Conservation (phyloP, 2,797 vertebrate genomes). For the Acomys russatus region DNA sequence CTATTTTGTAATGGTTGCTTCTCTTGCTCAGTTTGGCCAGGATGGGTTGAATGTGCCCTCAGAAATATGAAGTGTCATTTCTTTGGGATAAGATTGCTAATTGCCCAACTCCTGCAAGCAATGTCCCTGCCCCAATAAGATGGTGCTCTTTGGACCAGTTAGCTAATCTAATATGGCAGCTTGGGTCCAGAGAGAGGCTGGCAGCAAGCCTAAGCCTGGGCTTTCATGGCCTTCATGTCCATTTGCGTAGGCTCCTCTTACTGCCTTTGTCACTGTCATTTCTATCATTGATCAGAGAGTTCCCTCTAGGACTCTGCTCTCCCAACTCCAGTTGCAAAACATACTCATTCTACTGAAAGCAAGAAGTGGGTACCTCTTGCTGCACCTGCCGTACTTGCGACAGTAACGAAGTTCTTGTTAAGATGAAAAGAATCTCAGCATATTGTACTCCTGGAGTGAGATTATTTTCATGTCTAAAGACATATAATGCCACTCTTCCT, state of each 20-base stretch:
- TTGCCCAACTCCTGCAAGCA: background rate
- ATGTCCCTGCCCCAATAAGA: background rate
- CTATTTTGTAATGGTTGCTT: background rate
- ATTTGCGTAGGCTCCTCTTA: background rate
- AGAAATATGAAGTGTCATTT: background rate
- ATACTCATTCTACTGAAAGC: background rate
- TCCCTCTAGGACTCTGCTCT: background rate
- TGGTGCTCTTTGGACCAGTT: background rate
- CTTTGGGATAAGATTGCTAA: background rate
- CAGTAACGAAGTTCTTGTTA: background rate
- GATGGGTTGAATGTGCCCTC: background rate
- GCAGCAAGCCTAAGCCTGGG: background rate
- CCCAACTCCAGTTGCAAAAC: background rate
- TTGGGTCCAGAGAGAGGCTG: no score
- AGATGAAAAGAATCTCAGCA: background rate
- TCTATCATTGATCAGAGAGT: background rate
- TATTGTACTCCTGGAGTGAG: background rate
- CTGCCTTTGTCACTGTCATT: background rate
- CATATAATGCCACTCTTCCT: accelerated
- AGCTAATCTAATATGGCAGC: background rate
- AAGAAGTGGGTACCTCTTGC: background rate
- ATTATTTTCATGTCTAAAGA: background rate
- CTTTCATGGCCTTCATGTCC: background rate
- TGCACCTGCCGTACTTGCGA: background rate
- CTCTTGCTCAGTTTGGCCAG: slow-evolving; percentile 22